Conservation (phyloP, 2,888 invertebrate genomes). For the Leucozona laternaria region DNA sequence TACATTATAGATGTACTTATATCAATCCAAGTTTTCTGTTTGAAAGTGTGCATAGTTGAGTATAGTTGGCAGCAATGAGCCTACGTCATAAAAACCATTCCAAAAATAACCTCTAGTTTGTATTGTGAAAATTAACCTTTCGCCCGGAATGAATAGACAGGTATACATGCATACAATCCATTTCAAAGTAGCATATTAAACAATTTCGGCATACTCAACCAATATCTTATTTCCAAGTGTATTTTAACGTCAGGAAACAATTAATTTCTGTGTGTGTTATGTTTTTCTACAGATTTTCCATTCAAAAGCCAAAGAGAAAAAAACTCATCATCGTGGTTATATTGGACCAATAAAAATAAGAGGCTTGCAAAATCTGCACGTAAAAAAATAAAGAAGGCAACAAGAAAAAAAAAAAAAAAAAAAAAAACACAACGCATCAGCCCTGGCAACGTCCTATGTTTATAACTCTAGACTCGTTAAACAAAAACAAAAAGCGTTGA, state of each 20-base stretch:
- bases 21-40: neutral
- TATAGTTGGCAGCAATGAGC: neutral
- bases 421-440: neutral
- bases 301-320: neutral
- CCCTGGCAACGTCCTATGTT: neutral
- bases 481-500: constrained; percentile 34
- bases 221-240: constrained; percentile 49
- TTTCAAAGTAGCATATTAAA: constrained; percentile 14
- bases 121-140: constrained; percentile 17
- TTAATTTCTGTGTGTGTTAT: constrained; percentile 55
- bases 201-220: constrained; percentile 54
- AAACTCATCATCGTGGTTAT: constrained; percentile 49
- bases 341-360: constrained; percentile 44
- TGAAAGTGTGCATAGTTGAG: constrained; percentile 18
- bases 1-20: too few relatives aligned
- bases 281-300: constrained; percentile 38
- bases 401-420: constrained; percentile 21
- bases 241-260: constrained; percentile 65
- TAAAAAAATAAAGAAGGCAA: constrained; percentile 1
- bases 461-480: constrained; percentile 39
- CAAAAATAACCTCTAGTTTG: constrained; percentile 13
- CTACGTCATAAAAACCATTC: constrained; percentile 4
- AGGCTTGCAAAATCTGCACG: constrained; percentile 31
- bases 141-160: neutral
- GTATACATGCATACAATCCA: constrained; percentile 3